These are phyloP conservation scores for Sebastes iracundus DNA, from an alignment of 2,797 vertebrate genomes.

Conservation along the genomic window DNA sequence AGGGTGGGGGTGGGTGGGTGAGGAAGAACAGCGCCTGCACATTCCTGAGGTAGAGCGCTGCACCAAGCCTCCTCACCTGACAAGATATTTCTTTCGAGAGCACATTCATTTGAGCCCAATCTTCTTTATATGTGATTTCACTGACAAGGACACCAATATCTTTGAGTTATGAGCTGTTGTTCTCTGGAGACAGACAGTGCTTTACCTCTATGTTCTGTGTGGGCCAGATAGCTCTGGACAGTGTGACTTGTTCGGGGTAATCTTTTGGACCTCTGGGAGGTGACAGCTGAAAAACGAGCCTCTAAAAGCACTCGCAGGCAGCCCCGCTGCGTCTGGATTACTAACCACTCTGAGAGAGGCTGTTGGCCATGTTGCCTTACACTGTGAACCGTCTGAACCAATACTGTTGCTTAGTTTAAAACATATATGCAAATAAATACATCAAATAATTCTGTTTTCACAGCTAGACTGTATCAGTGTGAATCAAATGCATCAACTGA, in stretches of 20 bases:
- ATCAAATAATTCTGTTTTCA: background rate
- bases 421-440: background rate
- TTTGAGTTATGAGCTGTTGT: slow-evolving; percentile 74
- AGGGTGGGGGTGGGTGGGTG: background rate
- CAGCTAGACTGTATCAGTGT: background rate
- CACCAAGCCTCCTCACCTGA: slow-evolving; percentile 65
- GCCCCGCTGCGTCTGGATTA: slow-evolving; percentile 21
- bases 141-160: slow-evolving; percentile 73
- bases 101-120: slow-evolving; percentile 70
- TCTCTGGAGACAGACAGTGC: slow-evolving; percentile 49
- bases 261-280: slow-evolving; percentile 63
- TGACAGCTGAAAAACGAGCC: slow-evolving; percentile 77
- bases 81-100: slow-evolving; percentile 67
- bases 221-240: slow-evolving; percentile 65
- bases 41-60: slow-evolving; percentile 69
- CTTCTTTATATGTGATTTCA: slow-evolving; percentile 72
- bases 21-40: slow-evolving; percentile 33
- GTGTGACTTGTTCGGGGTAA: slow-evolving; percentile 65
- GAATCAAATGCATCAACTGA: slow-evolving; percentile 18
- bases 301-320: slow-evolving; percentile 60
- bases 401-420: background rate
- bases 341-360: slow-evolving; percentile 25
- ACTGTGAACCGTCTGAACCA: background rate
- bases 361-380: background rate
- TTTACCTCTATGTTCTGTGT: slow-evolving; percentile 57